Percentiles rank a stretch among this genome's conserved stretches.
phyloP scores from a whole-genome alignment of 1,140 invertebrate genomes.

The Eriocheir sinensis region DNA sequence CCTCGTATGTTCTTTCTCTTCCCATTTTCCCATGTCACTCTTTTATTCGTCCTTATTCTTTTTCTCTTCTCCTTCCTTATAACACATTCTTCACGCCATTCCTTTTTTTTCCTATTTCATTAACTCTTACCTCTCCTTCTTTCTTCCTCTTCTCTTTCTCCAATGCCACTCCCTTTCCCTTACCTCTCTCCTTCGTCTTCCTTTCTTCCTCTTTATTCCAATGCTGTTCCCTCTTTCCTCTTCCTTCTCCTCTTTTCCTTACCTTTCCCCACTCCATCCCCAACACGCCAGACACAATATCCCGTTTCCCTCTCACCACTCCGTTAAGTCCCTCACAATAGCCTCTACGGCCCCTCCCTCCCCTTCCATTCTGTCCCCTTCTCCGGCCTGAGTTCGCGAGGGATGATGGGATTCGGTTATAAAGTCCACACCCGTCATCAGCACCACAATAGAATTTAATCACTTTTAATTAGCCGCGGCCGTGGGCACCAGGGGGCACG shows the following conservation, averaged over 20 bases:
- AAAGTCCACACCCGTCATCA: slow-evolving; percentile 64
- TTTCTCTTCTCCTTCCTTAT: background rate
- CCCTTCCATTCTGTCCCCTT: background rate
- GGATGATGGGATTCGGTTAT: slow-evolving; percentile 62
- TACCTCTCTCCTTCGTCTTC: background rate
- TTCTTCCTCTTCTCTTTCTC: background rate
- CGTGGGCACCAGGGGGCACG: background rate
- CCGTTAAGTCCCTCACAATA: background rate
- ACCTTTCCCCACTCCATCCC: background rate
- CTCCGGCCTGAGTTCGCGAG: background rate
- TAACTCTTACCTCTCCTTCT: background rate
- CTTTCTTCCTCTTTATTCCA: background rate
- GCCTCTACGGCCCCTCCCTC: background rate
- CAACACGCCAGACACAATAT: too few species aligned
- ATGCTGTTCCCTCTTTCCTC: background rate
- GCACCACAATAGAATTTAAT: slow-evolving; percentile 67
- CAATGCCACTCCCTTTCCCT: background rate
- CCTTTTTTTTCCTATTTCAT: background rate
- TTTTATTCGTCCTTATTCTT: background rate
- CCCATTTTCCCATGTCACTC: background rate
- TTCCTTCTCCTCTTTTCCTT: background rate
- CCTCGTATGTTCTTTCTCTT: background rate
- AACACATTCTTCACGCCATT: background rate
- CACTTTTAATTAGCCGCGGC: slow-evolving; percentile 63
- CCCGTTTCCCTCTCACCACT: background rate